Evolutionary conservation across 2,113 vertebrate genomes (phyloP).

Genomic region (Bettongia penicillata): DNA sequence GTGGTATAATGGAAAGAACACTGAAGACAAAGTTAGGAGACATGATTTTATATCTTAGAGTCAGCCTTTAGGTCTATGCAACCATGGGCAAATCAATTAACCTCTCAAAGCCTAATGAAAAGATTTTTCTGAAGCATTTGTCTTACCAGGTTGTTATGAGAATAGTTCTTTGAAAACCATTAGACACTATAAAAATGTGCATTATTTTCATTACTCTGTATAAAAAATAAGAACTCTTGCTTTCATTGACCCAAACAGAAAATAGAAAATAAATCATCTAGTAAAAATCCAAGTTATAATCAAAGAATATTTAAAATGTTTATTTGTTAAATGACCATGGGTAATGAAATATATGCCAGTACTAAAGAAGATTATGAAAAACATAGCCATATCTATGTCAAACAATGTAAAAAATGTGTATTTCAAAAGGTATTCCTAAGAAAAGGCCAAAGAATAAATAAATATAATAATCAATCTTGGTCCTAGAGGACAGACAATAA

Average conservation of each 20-base stretch:
- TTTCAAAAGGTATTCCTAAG: background rate
- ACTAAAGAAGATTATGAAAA: background rate
- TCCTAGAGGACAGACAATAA: background rate
- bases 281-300: background rate
- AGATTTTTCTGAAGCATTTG: background rate
- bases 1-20: background rate
- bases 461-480: background rate
- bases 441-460: background rate
- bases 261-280: background rate
- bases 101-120: background rate
- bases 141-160: background rate
- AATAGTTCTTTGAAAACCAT: background rate
- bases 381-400: background rate
- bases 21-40: background rate
- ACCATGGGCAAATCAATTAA: background rate
- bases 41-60: background rate
- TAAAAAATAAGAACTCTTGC: background rate
- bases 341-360: background rate
- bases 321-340: background rate
- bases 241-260: background rate
- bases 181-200: background rate
- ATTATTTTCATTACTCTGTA: background rate
- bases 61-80: background rate
- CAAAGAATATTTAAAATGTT: background rate
- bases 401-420: background rate